These are phyloP conservation scores for Pungitius pungitius DNA, from an alignment of 2,113 vertebrate genomes.

Conservation along the genomic window DNA sequence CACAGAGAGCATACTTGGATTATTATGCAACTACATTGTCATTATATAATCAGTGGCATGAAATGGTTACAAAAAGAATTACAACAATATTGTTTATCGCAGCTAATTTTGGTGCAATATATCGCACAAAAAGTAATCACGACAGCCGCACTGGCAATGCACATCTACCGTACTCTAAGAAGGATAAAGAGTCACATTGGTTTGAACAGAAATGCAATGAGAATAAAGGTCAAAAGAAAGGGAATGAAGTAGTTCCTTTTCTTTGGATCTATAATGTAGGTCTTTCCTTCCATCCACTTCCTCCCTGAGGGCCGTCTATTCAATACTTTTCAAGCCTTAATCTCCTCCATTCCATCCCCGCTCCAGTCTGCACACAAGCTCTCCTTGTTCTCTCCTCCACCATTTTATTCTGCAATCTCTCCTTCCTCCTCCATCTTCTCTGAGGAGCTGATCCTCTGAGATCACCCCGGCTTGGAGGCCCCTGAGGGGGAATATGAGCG, in stretches of 20 bases:
- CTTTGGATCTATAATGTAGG: constrained; percentile 19
- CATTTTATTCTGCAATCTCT: constrained; percentile 26
- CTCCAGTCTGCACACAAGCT: constrained; percentile 4
- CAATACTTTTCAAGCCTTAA: constrained; percentile 43
- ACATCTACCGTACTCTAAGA: background rate
- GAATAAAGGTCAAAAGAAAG: constrained; percentile 31
- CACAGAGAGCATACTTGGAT: no score
- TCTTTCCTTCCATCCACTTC: background rate
- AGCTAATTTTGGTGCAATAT: no score
- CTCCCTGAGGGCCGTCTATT: constrained; percentile 8
- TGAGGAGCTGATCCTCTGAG: constrained; percentile 49
- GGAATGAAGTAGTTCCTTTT: constrained; percentile 26
- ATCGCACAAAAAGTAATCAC: no score
- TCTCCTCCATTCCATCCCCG: constrained; percentile 20
- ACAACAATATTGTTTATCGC: no score
- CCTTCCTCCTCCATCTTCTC: constrained; percentile 28
- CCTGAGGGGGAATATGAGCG: constrained; percentile 3
- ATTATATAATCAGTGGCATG: no score
- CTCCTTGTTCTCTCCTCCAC: background rate
- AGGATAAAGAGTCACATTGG: constrained; percentile 28
- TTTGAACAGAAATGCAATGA: constrained; percentile 12
- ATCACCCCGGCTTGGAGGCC: constrained; percentile 45
- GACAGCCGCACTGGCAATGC: no score
- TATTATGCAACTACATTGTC: no score
- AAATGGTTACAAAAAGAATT: no score